Percentiles rank a stretch among this genome's conserved stretches.
Evolutionary conservation across 2,113 vertebrate genomes (phyloP).

Genomic region (Orthonyx spaldingii): DNA sequence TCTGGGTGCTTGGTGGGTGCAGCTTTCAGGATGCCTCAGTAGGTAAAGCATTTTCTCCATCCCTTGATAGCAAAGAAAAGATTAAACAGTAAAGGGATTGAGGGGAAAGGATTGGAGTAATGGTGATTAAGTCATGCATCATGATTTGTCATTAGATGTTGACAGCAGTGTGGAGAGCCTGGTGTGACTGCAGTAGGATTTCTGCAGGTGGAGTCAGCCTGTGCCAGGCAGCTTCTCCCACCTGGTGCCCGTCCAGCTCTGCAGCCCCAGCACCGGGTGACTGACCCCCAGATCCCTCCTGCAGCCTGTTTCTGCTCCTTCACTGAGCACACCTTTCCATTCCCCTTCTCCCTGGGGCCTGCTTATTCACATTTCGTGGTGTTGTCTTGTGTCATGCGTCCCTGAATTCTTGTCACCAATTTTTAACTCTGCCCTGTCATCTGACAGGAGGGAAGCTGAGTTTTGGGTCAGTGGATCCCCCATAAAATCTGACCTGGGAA

Average conservation of each 20-base stretch:
- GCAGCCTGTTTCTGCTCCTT: not conserved
- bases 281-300: not conserved
- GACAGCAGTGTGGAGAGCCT: not conserved
- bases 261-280: rapidly evolving
- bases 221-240: not conserved
- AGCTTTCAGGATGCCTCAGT: not conserved
- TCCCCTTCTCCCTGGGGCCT: not conserved
- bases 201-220: not conserved
- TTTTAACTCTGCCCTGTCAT: not conserved
- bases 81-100: constrained; percentile 43
- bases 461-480: not conserved
- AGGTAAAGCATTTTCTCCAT: not conserved
- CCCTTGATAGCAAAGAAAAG: not conserved
- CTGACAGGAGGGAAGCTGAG: not conserved
- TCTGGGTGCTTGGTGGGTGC: not conserved
- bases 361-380: rapidly evolving
- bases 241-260: rapidly evolving
- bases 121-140: constrained; percentile 21
- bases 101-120: not conserved
- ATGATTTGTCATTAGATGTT: not conserved
- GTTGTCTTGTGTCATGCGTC: rapidly evolving
- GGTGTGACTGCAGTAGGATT: not conserved
- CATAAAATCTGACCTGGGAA: not conserved
- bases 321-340: not conserved
- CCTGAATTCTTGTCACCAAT: not conserved